Base-by-base conservation (phyloP, 1,140 invertebrate species). In the Drosophila orosa region DNA sequence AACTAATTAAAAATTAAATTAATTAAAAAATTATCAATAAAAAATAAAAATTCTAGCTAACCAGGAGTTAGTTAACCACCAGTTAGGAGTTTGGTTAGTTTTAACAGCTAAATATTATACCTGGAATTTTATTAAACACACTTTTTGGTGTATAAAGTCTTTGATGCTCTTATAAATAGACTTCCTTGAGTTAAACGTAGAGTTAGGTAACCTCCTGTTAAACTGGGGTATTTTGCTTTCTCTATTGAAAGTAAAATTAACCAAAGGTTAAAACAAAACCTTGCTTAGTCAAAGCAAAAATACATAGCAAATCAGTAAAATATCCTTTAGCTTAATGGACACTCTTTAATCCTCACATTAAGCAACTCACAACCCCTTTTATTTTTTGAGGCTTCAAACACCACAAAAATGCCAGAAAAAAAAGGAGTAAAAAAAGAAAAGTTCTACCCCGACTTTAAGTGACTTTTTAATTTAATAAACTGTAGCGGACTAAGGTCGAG, bases 381-480 rank as follows among this genome's bases (percentile, higher is more conserved):
- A n/a, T n/a, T n/a, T n/a, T 15, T n/a, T 13, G 19, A 10, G 2
- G 15, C 57, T 15, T 13, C 33, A 39, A 60, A 68, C 45, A 24
- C 22, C 22, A 17, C 47, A 44, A 17, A 6, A 22, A 48, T 48
- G 10, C 7, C 22, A 27, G 31, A 48, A 35, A 22, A 15, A 50
- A 42, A 17, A 6, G 6, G 47, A 17, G n/a, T 12, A 19, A 12
- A 48, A 45, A 44, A 19, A 19, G 2, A 50, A 2, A 45, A 45
- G 42, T 24, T 45, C 22, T 45, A 3, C 44, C 24, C 50, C 12
- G n/a, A 68, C 42, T 69, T 69, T 71, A 71, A 71, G 67, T 71
- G 67, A 71, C 67, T 69, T 71, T 71, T 69, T 71, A 79, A 80
- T 84, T 84, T 84, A 76, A 84, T 84, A 80, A 80, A 77, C 80